Conservation (phyloP, 2,888 invertebrate species). For the Chymomyza fuscimana region DNA sequence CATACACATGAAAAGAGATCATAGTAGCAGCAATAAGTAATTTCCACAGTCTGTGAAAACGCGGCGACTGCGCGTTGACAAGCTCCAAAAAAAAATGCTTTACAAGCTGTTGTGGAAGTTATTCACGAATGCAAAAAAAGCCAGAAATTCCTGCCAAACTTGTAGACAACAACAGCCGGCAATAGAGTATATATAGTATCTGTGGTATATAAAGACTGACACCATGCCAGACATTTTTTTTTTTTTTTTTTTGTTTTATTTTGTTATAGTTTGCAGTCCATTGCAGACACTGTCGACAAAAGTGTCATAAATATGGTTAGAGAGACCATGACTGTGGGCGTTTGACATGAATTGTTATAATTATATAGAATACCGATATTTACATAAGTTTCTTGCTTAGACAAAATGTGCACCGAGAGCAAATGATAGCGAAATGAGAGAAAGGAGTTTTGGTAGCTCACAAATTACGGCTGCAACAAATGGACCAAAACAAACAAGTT, state of each 20-base stretch:
- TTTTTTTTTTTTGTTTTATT: conserved; percentile 30
- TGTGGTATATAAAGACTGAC: conserved; percentile 10
- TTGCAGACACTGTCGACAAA: conserved; percentile 5
- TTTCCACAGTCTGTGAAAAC: background rate
- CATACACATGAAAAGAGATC: conserved; percentile 11
- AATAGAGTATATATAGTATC: conserved; percentile 21
- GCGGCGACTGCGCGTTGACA: background rate
- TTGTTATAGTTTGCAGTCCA: conserved; percentile 15
- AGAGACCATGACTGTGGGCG: conserved; percentile 42
- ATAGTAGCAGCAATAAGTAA: conserved; percentile 16
- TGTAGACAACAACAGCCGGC: conserved; percentile 47
- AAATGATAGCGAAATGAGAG: conserved; percentile 8
- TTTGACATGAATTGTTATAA: conserved; percentile 37
- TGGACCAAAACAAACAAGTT: conserved; percentile 35
- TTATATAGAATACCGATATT: conserved; percentile 49
- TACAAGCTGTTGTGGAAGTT: background rate
- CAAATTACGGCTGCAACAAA: background rate
- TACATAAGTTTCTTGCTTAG: conserved; percentile 23
- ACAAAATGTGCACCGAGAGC: background rate
- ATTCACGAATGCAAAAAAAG: conserved; percentile 40
- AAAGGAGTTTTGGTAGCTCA: background rate
- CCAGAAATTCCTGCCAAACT: conserved; percentile 68
- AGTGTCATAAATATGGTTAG: conserved; percentile 2
- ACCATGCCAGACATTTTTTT: conserved; percentile 47
- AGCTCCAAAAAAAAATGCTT: background rate